Evolutionary conservation across 2,113 vertebrate genomes (phyloP), one percentile per base, ranked within the genome.

Genomic region (Progne subis): DNA sequence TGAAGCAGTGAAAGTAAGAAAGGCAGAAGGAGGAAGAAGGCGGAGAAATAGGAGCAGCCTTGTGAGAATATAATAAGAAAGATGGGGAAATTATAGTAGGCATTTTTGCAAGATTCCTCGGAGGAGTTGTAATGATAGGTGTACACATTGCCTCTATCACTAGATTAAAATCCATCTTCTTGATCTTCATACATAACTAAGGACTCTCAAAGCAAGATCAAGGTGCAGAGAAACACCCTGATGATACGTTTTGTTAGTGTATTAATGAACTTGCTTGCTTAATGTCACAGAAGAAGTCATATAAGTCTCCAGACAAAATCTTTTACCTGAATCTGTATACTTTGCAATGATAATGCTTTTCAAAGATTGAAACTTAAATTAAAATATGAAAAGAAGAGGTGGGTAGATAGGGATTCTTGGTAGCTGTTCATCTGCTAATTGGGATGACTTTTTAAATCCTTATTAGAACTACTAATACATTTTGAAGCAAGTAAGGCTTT

Each of bases 341-440:
- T 76, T 91, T 70, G 37, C 31, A 50, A 71, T 69, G 65, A 59
- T 83, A 94, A 92, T 68, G 41, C 56, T 94, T 94, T 93, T 96
- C 85, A 93, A 79, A 96, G 83, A 78, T 85, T 95, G 86, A 94
- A 94, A 74, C 64, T 47, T 75, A 71, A 93, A 96, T 95, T 96
- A 94, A 94, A 90, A 93, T 91, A 94, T 92, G 83, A 94, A 96
- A 95, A 92, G 82, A 94, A 94, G 90, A 86, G 75, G 90, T 90
- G 90, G 57, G 71, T 90, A 94, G 59, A 28, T 82, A 57, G 41
- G 9, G 34, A 29, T 93, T 88, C 80, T 92, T 92, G 86, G 88
- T 95, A 96, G 91, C 81, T 96, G 88, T 83, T 92, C 65, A 71
- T 95, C 83, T 94, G 80, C 72, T 86, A 89, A 81, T 23, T 81